phyloP scores from a whole-genome alignment of 2,113 vertebrate genomes.

The Zootoca vivipara region DNA sequence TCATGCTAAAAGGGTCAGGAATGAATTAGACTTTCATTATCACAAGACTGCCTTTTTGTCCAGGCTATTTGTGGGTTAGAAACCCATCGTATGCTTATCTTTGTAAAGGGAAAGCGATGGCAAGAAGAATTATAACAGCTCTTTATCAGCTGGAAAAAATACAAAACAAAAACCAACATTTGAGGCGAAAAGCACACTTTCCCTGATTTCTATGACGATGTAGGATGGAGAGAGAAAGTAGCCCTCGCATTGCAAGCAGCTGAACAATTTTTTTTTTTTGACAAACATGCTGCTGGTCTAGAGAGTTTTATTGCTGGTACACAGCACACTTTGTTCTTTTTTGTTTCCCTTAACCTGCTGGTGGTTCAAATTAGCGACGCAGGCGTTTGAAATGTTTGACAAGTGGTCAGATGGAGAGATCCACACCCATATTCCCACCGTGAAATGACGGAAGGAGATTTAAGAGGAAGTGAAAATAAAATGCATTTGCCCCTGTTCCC shows the following conservation, averaged over 20 bases:
- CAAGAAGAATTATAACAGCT: background rate
- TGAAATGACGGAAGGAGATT: constrained; percentile 55
- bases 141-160: background rate
- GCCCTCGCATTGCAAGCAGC: background rate
- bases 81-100: background rate
- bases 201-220: constrained; percentile 29
- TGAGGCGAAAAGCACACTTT: background rate
- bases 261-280: constrained; percentile 8
- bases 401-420: constrained; percentile 45
- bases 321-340: constrained; percentile 54
- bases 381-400: constrained; percentile 57
- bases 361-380: constrained; percentile 58
- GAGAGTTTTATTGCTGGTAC: constrained; percentile 44
- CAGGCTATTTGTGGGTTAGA: background rate
- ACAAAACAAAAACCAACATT: background rate
- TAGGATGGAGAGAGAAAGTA: background rate
- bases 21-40: constrained; percentile 11
- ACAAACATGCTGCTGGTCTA: constrained; percentile 17
- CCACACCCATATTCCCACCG: constrained; percentile 36
- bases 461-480: constrained; percentile 58
- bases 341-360: constrained; percentile 58
- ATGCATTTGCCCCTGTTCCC: background rate
- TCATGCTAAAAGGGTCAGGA: constrained; percentile 6
- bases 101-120: background rate
- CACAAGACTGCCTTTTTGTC: constrained; percentile 20